Base-by-base conservation (phyloP, 2,113 vertebrate species). In the Pungitius pungitius region DNA sequence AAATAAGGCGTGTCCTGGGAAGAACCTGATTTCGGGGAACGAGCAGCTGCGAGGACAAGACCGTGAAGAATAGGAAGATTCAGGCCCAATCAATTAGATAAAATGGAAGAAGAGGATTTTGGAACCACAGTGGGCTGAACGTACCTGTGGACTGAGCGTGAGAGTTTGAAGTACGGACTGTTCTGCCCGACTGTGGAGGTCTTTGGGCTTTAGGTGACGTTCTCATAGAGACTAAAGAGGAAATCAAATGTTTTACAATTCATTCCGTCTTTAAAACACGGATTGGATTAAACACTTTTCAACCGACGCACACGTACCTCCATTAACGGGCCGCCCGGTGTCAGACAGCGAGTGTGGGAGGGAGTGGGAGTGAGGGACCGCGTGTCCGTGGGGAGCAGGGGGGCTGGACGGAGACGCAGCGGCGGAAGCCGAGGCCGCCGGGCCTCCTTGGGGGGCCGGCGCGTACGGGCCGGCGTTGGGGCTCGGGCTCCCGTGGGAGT, bases 131-230 rank as follows among this genome's bases (percentile, higher is more conserved):
- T 0, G 26, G 33, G 20, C 3, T 20, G 52, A 45, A 47, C 5
- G 47, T 73, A 94, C 93, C 95, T 87, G 94, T 89, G 37, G 95
- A 92, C 70, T 94, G 92, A 58, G 75, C 70, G 59, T 92, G 95
- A 24, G 92, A 91, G 72, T 94, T 93, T 63, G 94, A 85, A 59
- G 92, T 86, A 40, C 94, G 93, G 42, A 91, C 81, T 43, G 93
- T 92, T 92, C 95, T 94, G 78, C 93, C 95, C 30, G 93, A 93
- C 84, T 95, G 95, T 57, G 88, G 80, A 60, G 94, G 94, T 80
- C 96, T 93, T 87, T 96, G 96, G 66, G 95, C 93, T 91, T 97
- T 97, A 14, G 96, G 96, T 47, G 96, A 97, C 75, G 95, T 96
- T 88, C 95, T 94, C 65, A 93, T 85, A 59, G 95, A 93, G 12